These are phyloP conservation scores for Ahaetulla prasina DNA, from an alignment of 2,113 vertebrate genomes.

Conservation along the genomic window DNA sequence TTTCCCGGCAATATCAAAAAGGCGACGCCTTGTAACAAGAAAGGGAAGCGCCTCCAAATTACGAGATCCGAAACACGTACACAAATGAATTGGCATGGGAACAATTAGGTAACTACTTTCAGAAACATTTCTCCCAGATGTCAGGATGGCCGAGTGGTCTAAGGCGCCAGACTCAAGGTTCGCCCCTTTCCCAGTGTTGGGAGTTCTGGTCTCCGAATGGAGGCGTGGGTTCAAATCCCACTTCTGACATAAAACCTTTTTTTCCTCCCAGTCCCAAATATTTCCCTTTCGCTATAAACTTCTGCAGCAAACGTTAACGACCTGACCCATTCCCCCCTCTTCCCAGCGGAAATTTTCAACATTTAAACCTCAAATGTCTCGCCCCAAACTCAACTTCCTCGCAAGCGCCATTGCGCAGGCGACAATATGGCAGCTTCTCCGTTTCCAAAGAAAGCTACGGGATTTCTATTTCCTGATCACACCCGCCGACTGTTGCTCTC, in stretches of 20 bases:
- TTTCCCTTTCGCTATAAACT: neutral
- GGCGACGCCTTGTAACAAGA: neutral
- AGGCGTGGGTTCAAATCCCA: constrained; percentile 70
- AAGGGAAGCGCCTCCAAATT: neutral
- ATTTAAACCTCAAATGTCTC: neutral
- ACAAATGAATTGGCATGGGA: neutral
- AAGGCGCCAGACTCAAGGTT: constrained; percentile 80
- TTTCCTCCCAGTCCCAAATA: no score
- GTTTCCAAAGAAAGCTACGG: neutral
- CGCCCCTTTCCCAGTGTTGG: constrained; percentile 33
- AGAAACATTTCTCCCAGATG: neutral
- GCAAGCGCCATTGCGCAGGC: neutral
- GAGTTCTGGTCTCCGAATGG: constrained; percentile 78
- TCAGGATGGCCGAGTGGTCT: constrained; percentile 79
- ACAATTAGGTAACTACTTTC: neutral
- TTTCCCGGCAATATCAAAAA: neutral
- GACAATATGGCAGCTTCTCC: neutral
- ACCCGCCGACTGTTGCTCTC: neutral
- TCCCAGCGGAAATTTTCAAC: neutral
- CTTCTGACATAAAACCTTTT: constrained; percentile 53
- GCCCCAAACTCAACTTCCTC: neutral
- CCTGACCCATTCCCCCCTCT: neutral
- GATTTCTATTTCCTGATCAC: neutral
- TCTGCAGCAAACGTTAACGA: neutral
- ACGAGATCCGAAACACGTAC: fast-evolving